These are phyloP conservation scores for Drosophila funebris DNA, from an alignment of 1,140 invertebrate species.

Conservation along the genomic window DNA sequence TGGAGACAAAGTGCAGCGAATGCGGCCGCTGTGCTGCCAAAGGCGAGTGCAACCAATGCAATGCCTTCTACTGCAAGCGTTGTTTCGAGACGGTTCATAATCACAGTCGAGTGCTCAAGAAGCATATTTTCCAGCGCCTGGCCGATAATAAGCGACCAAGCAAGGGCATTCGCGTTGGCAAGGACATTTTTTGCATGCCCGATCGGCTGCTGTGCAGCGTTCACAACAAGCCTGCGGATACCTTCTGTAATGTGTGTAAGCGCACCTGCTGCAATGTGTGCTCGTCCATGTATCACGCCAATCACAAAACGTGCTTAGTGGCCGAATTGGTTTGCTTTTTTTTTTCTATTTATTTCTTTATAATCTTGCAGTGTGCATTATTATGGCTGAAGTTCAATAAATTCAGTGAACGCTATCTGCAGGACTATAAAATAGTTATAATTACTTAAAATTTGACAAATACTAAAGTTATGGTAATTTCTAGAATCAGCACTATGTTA, in stretches of 20 bases:
- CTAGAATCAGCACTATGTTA: constrained; percentile 34
- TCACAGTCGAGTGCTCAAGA: constrained; percentile 61
- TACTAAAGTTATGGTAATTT: background rate
- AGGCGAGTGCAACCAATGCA: constrained; percentile 63
- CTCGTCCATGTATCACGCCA: background rate
- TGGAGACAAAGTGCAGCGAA: constrained; percentile 57
- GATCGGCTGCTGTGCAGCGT: background rate
- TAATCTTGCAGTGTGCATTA: background rate
- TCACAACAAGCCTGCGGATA: constrained; percentile 16
- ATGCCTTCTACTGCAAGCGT: constrained; percentile 54
- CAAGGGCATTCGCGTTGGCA: constrained; percentile 28
- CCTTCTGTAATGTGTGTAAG: constrained; percentile 44
- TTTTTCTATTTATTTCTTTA: background rate
- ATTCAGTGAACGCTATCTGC: background rate
- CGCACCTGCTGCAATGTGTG: constrained; percentile 23
- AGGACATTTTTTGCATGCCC: constrained; percentile 39
- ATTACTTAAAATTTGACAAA: background rate
- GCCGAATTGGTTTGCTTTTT: constrained; percentile 27
- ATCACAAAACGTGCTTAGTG: constrained; percentile 10
- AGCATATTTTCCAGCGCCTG: constrained; percentile 35
- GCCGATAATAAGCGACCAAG: background rate
- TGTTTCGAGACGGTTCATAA: constrained; percentile 67
- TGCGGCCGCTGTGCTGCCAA: constrained; percentile 31
- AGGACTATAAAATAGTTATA: background rate
- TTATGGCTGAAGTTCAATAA: background rate